phyloP scores from a whole-genome alignment of 2,797 vertebrate species.

The Gallinago stenura region DNA sequence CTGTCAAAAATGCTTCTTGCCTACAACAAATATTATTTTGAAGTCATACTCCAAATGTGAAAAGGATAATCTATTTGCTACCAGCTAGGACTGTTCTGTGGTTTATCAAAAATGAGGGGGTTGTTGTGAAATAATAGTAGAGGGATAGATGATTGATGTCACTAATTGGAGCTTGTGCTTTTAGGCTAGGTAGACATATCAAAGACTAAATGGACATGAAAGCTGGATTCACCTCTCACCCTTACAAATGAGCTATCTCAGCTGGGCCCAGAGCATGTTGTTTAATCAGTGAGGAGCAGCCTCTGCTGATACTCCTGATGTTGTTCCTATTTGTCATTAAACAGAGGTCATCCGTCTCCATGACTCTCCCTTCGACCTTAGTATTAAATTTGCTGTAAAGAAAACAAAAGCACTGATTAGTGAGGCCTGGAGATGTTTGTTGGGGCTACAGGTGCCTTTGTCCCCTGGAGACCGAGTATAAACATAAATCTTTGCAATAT shows the following conservation, averaged over 20 bases:
- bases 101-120: background rate
- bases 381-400: background rate
- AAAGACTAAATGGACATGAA: background rate
- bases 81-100: background rate
- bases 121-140: background rate
- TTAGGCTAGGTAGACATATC: background rate
- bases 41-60: background rate
- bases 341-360: background rate
- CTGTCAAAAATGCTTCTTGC: background rate
- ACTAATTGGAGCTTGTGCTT: constrained; percentile 2
- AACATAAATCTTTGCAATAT: background rate
- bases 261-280: background rate
- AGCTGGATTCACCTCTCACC: background rate
- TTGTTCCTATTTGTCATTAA: background rate
- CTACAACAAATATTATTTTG: background rate
- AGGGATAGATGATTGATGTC: background rate
- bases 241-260: background rate
- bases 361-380: background rate
- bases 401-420: background rate
- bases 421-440: background rate
- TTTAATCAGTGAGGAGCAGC: constrained; percentile 22
- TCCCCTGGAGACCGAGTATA: background rate
- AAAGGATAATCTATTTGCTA: background rate
- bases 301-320: background rate
- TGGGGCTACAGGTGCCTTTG: background rate